Evolutionary conservation across 1,140 invertebrate genomes (phyloP), one percentile per base, ranked within the genome.

Genomic region (Hyphantria cunea): DNA sequence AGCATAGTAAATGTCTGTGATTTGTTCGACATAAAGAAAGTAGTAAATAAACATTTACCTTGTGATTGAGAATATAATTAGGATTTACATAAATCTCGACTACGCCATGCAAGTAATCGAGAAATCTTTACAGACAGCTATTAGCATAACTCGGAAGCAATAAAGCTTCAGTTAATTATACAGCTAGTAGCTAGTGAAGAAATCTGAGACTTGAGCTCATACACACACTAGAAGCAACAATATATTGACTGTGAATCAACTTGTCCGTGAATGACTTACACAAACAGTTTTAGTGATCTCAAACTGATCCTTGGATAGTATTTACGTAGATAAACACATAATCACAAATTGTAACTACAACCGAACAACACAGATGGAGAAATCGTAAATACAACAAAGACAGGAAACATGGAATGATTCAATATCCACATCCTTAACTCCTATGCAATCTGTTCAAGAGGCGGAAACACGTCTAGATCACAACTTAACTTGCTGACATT

Each of bases 371-470:
- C 60, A n/a, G 41, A 45, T 33, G 53, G 11, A 62, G 49, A 64
- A 60, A 67, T 34, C 47, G 49, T 49, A 49, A 48, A 58, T 49
- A 74, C 61, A 69, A 79, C 78, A 78, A 78, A 77, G 69, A 76
- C 73, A 70, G 73, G 75, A 82, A 78, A 72, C 61, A 53, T 77
- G 68, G 68, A 74, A 72, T 79, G 68, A 84, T 73, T 78, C 70
- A 73, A 79, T 69, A 50, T 68, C 55, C 60, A 67, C 69, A 69
- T 74, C 73, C 74, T 72, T 50, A 42, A 8, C 70, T 50, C 67
- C 62, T 75, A 70, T 55, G 60, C 56, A 78, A 74, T 74, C 61
- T 72, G 67, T 62, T 67, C 64, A 55, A 37, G 66, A 66, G 50
- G 45, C 49, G 52, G 61, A 66, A 66, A 44, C 52, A 17, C 34